A percentile compares a stretch with the other conserved stretches of the same genome.
phyloP scores from a whole-genome alignment of 2,113 vertebrate species.

The Planiliza haematocheilus region DNA sequence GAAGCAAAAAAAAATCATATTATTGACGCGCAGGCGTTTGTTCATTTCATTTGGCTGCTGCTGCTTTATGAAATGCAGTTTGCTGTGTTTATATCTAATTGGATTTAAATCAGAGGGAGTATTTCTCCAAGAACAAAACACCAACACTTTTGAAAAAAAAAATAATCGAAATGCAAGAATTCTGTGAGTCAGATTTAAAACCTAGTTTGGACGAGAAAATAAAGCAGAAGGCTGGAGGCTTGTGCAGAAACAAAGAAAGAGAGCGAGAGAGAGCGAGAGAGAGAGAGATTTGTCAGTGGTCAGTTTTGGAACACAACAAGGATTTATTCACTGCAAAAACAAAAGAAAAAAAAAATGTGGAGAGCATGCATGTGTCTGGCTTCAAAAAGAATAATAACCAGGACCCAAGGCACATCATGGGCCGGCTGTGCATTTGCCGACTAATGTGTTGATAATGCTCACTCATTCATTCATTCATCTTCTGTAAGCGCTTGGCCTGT shows the following conservation, averaged over 20 bases:
- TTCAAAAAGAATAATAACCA: conserved; percentile 40
- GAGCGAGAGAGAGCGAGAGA: not conserved
- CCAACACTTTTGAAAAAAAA: conserved; percentile 52
- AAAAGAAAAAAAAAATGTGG: not conserved
- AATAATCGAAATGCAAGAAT: conserved; percentile 47
- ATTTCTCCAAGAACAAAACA: conserved; percentile 31
- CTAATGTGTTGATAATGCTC: conserved; percentile 34
- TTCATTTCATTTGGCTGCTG: conserved; percentile 36
- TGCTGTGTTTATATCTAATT: conserved; percentile 37
- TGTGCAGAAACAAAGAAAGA: not conserved
- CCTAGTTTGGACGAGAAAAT: conserved; percentile 44
- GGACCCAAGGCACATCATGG: conserved; percentile 15
- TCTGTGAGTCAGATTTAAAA: conserved; percentile 36
- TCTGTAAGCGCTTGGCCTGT: too few species aligned
- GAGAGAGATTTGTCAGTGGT: conserved; percentile 2
- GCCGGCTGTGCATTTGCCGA: conserved; percentile 5
- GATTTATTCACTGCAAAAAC: conserved; percentile 53
- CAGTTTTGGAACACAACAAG: conserved; percentile 30
- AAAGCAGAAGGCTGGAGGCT: conserved; percentile 2
- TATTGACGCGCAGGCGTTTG: not conserved
- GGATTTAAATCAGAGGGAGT: conserved; percentile 32
- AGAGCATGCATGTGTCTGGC: not conserved
- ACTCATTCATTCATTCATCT: too few species aligned
- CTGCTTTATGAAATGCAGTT: conserved; percentile 27
- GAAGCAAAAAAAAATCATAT: conserved; percentile 30